A percentile compares a stretch with the other conserved stretches of the same genome.
These are phyloP conservation scores for Drosophila setifemur DNA, from an alignment of 1,140 invertebrate species.

Conservation along the genomic window DNA sequence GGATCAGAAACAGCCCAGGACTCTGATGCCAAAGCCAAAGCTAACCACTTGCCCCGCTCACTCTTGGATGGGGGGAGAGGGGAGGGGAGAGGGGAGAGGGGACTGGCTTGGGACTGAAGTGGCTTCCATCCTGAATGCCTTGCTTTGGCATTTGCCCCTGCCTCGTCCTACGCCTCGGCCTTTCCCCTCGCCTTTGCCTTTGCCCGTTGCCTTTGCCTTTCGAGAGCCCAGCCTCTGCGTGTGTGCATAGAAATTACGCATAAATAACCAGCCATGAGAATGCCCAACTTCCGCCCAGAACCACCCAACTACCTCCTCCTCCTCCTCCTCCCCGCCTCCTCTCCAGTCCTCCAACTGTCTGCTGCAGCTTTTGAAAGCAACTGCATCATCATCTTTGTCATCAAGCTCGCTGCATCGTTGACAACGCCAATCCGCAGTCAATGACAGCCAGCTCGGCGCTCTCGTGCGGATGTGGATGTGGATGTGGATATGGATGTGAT, in stretches of 20 bases:
- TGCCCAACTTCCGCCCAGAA: constrained; percentile 1
- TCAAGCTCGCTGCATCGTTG: constrained; percentile 50
- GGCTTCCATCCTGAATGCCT: constrained; percentile 23
- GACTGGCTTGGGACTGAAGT: constrained; percentile 22
- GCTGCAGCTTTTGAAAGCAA: constrained; percentile 48
- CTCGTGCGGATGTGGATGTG: not conserved
- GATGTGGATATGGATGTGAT: not conserved
- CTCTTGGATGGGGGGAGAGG: not conserved
- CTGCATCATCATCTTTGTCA: constrained; percentile 57
- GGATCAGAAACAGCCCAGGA: too few species aligned
- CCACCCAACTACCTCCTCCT: not conserved
- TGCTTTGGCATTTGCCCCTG: constrained; percentile 31
- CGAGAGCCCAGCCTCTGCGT: constrained; percentile 22
- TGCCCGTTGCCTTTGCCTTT: constrained; percentile 12
- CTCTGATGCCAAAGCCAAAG: constrained; percentile 10
- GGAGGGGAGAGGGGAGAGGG: not conserved
- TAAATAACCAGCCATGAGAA: constrained; percentile 60
- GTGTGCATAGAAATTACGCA: constrained; percentile 75
- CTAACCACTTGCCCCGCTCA: constrained; percentile 3
- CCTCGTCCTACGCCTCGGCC: too few species aligned
- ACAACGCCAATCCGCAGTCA: constrained; percentile 58
- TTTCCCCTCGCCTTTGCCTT: not conserved
- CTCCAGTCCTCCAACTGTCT: constrained; percentile 19
- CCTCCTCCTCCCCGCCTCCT: not conserved
- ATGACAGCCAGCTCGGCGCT: constrained; percentile 36